These are phyloP conservation scores for Andrena chrysosceles DNA, from an alignment of 2,888 invertebrate species.

Conservation along the genomic window DNA sequence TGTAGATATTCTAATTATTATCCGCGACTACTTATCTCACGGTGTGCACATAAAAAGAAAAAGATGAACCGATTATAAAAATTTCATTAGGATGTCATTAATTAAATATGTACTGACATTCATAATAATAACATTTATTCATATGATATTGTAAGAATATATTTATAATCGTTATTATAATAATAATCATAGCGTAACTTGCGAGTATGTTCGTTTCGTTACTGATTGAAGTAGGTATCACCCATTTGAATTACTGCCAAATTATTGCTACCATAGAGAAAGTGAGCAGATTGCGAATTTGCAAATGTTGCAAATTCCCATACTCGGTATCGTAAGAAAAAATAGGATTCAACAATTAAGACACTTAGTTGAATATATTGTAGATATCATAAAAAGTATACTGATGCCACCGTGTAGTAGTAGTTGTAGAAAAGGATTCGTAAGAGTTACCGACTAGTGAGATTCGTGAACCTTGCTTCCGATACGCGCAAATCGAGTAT, in stretches of 20 bases:
- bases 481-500: neutral
- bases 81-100: slow-evolving; percentile 17
- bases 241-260: slow-evolving; percentile 57
- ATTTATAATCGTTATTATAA: slow-evolving; percentile 71
- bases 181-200: slow-evolving; percentile 63
- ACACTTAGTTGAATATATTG: slow-evolving; percentile 78
- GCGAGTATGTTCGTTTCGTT: slow-evolving; percentile 54
- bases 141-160: slow-evolving; percentile 80
- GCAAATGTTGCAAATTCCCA: slow-evolving; percentile 22
- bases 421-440: neutral
- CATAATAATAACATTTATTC: slow-evolving; percentile 75
- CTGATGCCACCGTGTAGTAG: slow-evolving; percentile 62
- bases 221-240: slow-evolving; percentile 56
- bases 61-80: slow-evolving; percentile 1
- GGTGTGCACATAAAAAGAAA: neutral
- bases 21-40: too few relatives aligned
- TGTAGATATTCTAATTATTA: too few relatives aligned
- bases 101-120: slow-evolving; percentile 44
- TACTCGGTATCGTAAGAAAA: slow-evolving; percentile 56
- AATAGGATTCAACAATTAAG: slow-evolving; percentile 79
- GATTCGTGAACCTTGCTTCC: slow-evolving; percentile 10
- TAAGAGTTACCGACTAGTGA: neutral
- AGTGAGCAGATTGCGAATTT: slow-evolving; percentile 46
- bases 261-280: slow-evolving; percentile 68
- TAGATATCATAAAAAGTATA: slow-evolving; percentile 71